These are phyloP conservation scores for Burhinus oedicnemus DNA, from an alignment of 2,113 vertebrate genomes.

Conservation along the genomic window DNA sequence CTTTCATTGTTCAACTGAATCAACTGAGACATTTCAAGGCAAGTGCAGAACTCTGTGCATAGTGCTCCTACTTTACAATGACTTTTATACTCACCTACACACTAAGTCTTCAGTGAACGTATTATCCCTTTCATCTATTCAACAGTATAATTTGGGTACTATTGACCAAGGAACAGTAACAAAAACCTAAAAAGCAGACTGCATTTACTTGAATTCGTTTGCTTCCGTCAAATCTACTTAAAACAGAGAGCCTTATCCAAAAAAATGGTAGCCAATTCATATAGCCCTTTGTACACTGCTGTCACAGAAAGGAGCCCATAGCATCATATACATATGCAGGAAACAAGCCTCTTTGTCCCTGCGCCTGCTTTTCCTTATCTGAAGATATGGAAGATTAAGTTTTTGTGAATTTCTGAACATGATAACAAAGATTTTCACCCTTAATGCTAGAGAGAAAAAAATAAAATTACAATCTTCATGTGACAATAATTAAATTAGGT, in stretches of 20 bases:
- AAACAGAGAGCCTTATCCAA: neutral
- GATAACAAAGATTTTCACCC: neutral
- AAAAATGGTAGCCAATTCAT: neutral
- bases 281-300: neutral
- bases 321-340: neutral
- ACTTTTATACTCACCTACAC: neutral
- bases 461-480: neutral
- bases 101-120: neutral
- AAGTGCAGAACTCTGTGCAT: neutral
- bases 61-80: neutral
- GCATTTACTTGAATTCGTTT: neutral
- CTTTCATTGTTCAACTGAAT: neutral
- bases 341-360: neutral
- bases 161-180: neutral
- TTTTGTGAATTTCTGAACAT: neutral
- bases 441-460: neutral
- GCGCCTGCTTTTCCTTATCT: neutral
- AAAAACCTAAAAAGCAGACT: neutral
- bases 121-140: neutral
- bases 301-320: neutral
- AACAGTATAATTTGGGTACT: neutral
- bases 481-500: neutral
- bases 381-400: fast-evolving
- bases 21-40: neutral
- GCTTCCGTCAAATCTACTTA: neutral